Percentiles rank a stretch among this genome's conserved stretches.
These are phyloP conservation scores for Ctenomys sociabilis DNA, from an alignment of 2,113 vertebrate species.

Conservation along the genomic window DNA sequence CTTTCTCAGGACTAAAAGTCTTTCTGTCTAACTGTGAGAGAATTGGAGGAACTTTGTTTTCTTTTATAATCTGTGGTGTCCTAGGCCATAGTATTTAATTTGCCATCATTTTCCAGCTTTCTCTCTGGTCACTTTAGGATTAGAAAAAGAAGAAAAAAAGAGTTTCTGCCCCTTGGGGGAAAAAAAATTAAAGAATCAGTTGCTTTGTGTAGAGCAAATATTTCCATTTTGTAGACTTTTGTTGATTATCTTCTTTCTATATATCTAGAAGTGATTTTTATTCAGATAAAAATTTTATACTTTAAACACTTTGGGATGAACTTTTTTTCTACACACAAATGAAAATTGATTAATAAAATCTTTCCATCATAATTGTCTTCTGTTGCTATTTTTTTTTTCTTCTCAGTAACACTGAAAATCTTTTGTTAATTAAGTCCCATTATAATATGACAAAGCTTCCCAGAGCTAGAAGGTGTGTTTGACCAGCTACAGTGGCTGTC, in stretches of 20 bases:
- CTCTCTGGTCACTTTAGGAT: conserved; percentile 5
- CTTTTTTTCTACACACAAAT: conserved; percentile 41
- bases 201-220: conserved; percentile 27
- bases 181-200: conserved; percentile 42
- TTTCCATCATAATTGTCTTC: conserved; percentile 10
- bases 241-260: conserved; percentile 30
- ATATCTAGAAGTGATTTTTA: conserved; percentile 23
- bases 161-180: conserved; percentile 1
- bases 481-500: not conserved
- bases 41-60: conserved; percentile 4
- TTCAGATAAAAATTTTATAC: conserved; percentile 55
- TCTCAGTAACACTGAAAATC: conserved; percentile 17
- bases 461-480: not conserved
- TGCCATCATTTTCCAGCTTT: conserved; percentile 38
- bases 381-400: not conserved
- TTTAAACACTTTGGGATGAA: conserved; percentile 35
- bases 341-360: conserved; percentile 22
- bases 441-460: conserved; percentile 17
- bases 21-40: conserved; percentile 37
- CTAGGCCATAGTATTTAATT: conserved; percentile 75
- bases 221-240: not conserved
- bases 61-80: conserved; percentile 67
- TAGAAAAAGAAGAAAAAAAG: not conserved
- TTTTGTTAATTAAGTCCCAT: conserved; percentile 44
- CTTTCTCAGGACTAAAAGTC: conserved; percentile 18